Evolutionary conservation across 2,113 vertebrate genomes (phyloP).

Genomic region (Sclerurus mexicanus): DNA sequence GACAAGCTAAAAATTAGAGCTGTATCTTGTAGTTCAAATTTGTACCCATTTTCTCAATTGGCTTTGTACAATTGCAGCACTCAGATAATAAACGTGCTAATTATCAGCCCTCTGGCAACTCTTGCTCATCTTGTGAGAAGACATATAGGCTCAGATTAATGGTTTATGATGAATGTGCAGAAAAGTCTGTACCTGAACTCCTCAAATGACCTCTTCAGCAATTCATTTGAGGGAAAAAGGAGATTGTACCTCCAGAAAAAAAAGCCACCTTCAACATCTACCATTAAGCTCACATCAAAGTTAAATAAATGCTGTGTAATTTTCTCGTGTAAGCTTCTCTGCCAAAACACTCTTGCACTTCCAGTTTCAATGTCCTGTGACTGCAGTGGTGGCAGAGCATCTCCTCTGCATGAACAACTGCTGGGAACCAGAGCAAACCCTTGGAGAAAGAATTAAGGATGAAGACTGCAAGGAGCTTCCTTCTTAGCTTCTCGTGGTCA

Average conservation of each 20-base stretch:
- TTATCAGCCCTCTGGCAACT: background rate
- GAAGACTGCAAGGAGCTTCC: background rate
- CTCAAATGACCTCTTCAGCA: background rate
- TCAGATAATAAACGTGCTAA: background rate
- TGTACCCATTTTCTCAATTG: background rate
- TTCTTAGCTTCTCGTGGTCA: background rate
- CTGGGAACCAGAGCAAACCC: background rate
- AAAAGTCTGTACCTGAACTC: background rate
- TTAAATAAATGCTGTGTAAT: background rate
- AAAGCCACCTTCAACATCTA: background rate
- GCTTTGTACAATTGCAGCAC: background rate
- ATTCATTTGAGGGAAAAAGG: background rate
- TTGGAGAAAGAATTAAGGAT: background rate
- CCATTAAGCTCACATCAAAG: background rate
- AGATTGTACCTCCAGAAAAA: background rate
- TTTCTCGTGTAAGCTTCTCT: background rate
- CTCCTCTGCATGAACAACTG: background rate
- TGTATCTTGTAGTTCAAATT: background rate
- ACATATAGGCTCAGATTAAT: background rate
- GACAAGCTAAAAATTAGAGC: background rate
- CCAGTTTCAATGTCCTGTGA: background rate
- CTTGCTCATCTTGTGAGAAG: background rate
- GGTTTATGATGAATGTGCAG: background rate
- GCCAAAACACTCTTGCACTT: background rate
- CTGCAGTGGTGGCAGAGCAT: background rate